These are phyloP conservation scores for Scaptomyza montana DNA, from an alignment of 1,140 invertebrate genomes.

Conservation along the genomic window DNA sequence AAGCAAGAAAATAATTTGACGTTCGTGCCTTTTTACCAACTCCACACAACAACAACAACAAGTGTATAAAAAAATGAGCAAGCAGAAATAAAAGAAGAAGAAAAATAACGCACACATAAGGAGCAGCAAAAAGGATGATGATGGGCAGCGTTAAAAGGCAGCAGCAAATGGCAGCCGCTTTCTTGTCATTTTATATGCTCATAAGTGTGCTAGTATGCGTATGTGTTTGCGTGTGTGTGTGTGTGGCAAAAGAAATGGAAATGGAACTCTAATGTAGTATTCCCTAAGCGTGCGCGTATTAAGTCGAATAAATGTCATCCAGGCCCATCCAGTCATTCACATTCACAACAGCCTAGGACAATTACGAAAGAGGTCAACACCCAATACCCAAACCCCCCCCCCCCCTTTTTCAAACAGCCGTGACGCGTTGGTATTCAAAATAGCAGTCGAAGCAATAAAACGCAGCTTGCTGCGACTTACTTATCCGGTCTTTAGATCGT, in stretches of 20 bases:
- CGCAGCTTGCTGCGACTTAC: slow-evolving; percentile 54
- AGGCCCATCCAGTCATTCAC: slow-evolving; percentile 30
- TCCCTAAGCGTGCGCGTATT: slow-evolving; percentile 69
- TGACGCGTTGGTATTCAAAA: slow-evolving; percentile 80
- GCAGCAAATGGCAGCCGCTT: slow-evolving; percentile 48
- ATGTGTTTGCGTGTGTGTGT: not conserved
- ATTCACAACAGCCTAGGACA: slow-evolving; percentile 51
- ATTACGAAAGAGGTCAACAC: slow-evolving; percentile 35
- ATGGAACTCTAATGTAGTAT: slow-evolving; percentile 75
- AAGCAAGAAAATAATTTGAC: slow-evolving; percentile 80
- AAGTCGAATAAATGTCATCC: slow-evolving; percentile 76
- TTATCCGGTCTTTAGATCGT: slow-evolving; percentile 65
- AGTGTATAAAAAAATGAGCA: slow-evolving; percentile 9
- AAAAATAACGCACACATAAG: slow-evolving; percentile 31
- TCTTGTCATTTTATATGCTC: slow-evolving; percentile 29
- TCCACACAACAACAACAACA: slow-evolving; percentile 40
- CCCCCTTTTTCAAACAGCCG: not conserved
- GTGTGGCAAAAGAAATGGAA: slow-evolving; percentile 61
- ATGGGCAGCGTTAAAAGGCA: not conserved
- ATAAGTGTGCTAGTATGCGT: not conserved
- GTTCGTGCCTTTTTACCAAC: slow-evolving; percentile 76
- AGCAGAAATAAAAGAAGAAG: slow-evolving; percentile 9
- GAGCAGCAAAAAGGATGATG: slow-evolving; percentile 5
- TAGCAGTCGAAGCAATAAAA: slow-evolving; percentile 75
- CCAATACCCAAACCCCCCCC: not conserved